Conservation (phyloP, 2,797 vertebrate genomes). For the Coccyzus lansbergi region DNA sequence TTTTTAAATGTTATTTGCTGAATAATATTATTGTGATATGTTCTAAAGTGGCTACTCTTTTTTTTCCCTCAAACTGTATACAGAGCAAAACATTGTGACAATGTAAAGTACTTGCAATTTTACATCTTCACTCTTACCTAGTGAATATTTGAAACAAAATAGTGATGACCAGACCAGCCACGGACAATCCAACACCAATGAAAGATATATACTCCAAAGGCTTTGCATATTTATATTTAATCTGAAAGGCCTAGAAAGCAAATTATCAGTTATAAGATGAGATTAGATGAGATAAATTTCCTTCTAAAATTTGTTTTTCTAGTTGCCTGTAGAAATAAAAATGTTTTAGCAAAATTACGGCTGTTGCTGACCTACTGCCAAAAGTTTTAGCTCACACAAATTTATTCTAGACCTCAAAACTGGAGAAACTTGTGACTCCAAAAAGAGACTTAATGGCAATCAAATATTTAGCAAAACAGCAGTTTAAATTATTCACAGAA, state of each 20-base stretch:
- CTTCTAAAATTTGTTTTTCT: background rate
- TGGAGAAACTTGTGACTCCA: background rate
- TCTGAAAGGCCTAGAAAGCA: constrained; percentile 75
- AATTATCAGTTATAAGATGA: background rate
- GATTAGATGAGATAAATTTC: background rate
- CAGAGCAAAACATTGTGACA: background rate
- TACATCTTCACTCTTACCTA: constrained; percentile 73
- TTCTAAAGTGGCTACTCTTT: background rate
- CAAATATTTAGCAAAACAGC: background rate
- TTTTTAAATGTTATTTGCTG: background rate
- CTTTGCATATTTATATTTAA: constrained; percentile 65
- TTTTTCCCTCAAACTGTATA: background rate
- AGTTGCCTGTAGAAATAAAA: background rate
- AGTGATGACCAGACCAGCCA: constrained; percentile 72
- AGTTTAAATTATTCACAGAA: background rate
- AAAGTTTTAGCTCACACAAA: background rate
- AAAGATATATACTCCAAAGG: constrained; percentile 71
- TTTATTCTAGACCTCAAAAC: background rate
- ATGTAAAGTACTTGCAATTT: background rate
- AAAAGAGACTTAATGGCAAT: background rate
- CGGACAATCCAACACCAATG: constrained; percentile 74
- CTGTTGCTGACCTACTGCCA: background rate
- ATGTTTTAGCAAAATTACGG: background rate
- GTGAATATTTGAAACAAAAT: constrained; percentile 76
- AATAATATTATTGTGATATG: background rate